phyloP scores from a whole-genome alignment of 1,140 invertebrate genomes.

The Propsilocerus akamusi region DNA sequence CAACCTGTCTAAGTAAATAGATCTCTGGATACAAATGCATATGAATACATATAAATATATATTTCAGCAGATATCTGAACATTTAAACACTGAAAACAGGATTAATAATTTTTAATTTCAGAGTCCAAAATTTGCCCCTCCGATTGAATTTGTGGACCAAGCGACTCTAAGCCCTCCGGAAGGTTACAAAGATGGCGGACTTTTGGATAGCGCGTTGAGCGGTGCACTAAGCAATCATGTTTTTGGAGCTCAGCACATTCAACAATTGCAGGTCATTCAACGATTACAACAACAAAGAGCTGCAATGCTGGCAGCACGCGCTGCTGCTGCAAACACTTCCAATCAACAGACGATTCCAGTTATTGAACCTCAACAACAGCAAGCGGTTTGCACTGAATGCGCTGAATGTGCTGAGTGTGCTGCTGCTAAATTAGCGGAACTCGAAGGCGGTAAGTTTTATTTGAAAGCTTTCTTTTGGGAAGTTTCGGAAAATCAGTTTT shows the following conservation, averaged over 20 bases:
- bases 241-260: slow-evolving; percentile 36
- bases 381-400: slow-evolving; percentile 22
- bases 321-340: slow-evolving; percentile 6
- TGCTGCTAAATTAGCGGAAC: slow-evolving; percentile 22
- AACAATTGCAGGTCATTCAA: slow-evolving; percentile 31
- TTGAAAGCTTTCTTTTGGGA: no score
- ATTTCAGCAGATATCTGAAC: no score
- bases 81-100: no score
- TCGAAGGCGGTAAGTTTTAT: slow-evolving; percentile 22
- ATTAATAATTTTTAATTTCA: no score
- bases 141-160: slow-evolving; percentile 42
- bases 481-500: no score
- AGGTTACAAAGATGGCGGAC: slow-evolving; percentile 57
- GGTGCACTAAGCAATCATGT: slow-evolving; percentile 35
- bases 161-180: slow-evolving; percentile 72
- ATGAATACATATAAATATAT: no score
- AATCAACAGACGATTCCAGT: slow-evolving; percentile 18
- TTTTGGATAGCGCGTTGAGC: slow-evolving; percentile 29
- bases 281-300: slow-evolving; percentile 28
- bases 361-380: slow-evolving; percentile 5
- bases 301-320: slow-evolving; percentile 23
- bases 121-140: slow-evolving; percentile 36
- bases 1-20: no score
- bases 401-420: slow-evolving; percentile 24
- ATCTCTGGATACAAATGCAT: no score